Evolutionary conservation across 2,113 vertebrate species (phyloP), one percentile per base, ranked within the genome.

Genomic region (Alaudala cheleensis): DNA sequence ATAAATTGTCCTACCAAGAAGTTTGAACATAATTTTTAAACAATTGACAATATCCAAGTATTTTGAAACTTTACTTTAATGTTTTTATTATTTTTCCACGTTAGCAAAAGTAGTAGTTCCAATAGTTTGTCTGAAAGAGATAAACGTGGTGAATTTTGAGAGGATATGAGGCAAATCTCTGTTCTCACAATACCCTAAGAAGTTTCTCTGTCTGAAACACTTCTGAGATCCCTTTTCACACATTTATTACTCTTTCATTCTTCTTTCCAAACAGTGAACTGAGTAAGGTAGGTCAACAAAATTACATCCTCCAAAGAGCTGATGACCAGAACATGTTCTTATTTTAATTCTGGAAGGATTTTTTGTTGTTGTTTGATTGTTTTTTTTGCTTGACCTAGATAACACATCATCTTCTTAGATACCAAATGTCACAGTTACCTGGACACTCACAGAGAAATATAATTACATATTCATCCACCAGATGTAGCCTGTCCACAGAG

Each of bases 401-500:
- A 84, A 61, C 28, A n/a, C 47, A 40, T 82, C 47, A 44, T 85
- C 45, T 61, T 78, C 72, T 67, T 62, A 45, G 60, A 31, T 37
- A 25, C 62, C 11, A 1, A 91, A 95, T 69, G 85, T 53, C 67
- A 50, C 47, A 70, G 60, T 84, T 96, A 89, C 79, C 70, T 90
- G 81, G 77, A 70, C 85, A 58, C 72, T 92, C 82, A 77, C 47
- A 72, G 93, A 92, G 86, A 76, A 86, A 64, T n/a, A 31, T 81
- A 67, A 96, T 97, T 94, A 78, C 73, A 25, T 93, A 96, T 97
- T 97, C 78, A 97, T 94, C 22, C 1, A 21, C 91, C 96, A 97
- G 95, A 95, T 97, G 97, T 76, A 92, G 60, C 70, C 47, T 61
- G 76, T 93, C 96, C 90, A 58, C 89, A 95, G 91, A 96, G 96